Percentiles rank a stretch among this genome's conserved stretches.
These are phyloP conservation scores for Aspiorhynchus laticeps DNA, from an alignment of 2,113 vertebrate species.

Conservation along the genomic window DNA sequence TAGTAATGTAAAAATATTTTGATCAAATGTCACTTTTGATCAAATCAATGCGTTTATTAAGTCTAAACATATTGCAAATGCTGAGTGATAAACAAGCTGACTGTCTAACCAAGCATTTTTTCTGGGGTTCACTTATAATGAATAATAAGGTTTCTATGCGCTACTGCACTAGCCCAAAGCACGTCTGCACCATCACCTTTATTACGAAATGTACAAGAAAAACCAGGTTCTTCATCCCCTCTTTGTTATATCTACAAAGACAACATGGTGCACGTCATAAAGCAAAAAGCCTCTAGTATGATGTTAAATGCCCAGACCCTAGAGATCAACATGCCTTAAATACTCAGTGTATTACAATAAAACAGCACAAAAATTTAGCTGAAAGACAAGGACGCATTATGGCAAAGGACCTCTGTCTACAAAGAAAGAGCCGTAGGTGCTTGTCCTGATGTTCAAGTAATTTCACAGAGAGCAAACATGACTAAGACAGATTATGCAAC, in stretches of 20 bases:
- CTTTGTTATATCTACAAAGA: conserved; percentile 36
- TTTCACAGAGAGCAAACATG: conserved; percentile 48
- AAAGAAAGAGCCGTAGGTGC: conserved; percentile 34
- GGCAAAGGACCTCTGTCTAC: conserved; percentile 1
- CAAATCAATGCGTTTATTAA: neutral
- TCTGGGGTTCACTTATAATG: neutral
- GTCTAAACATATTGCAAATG: too few species aligned
- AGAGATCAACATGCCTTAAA: conserved; percentile 18
- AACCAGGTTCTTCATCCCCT: conserved; percentile 29
- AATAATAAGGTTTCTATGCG: neutral
- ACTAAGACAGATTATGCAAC: conserved; percentile 53
- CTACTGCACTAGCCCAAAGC: neutral
- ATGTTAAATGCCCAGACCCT: conserved; percentile 11
- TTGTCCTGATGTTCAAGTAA: conserved; percentile 38
- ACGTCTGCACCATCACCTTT: neutral
- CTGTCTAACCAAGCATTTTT: neutral
- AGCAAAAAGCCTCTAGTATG: conserved; percentile 34
- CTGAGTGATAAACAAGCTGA: neutral
- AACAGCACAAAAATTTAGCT: conserved; percentile 19
- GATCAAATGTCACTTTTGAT: neutral
- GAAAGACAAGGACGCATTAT: conserved; percentile 30
- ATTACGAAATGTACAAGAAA: neutral
- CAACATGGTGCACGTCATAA: conserved; percentile 47
- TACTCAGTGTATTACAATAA: conserved; percentile 21
- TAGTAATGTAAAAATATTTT: neutral